Evolutionary conservation across 2,797 vertebrate species (phyloP), one percentile per base, ranked within the genome.

Genomic region (Danio tinwini): DNA sequence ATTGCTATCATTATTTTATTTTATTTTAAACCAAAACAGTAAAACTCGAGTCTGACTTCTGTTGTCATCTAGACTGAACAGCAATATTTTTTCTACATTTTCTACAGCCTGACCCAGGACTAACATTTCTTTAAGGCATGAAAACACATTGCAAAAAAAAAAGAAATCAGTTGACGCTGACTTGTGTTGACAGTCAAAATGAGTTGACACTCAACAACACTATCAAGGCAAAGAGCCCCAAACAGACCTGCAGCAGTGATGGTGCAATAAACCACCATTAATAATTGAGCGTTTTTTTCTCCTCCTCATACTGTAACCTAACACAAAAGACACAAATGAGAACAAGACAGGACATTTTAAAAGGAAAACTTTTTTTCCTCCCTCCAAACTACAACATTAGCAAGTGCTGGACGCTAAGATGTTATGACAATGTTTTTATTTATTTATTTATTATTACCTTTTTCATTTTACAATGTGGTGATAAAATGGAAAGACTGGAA

Each of bases 51-150:
- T 29, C 29, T 29, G 37, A 39, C 37, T 39, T 10, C 14, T 5
- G 14, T 42, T 63, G 4, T 39, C 39, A 63, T 29, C 29, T 29
- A 29, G 3, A 29, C 75, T 56, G 53, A 53, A 40, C 7, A 45
- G 65, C 19, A 69, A 42, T 74, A 29, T 29, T 29, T 29, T 78
- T 68, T 58, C 50, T 71, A 78, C 63, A 64, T 69, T 81, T 77
- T 47, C 52, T 50, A 50, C 58, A 17, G 63, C 72, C 76, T 47
- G 19, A 55, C 72, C 52, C 29, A 65, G 59, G 11, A 78, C 56
- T 59, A 49, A 74, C 44, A 78, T 9, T 52, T 82, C 39, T 80
- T 84, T 83, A 80, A 82, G 80, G 78, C 68, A 80, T 74, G 58
- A 81, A 78, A 81, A 78, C 63, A 80, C 61, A 82, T 39, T 75